Evolutionary conservation across 2,888 invertebrate genomes (phyloP), one percentile per base, ranked within the genome.

Genomic region (Tetranychus truncatus): DNA sequence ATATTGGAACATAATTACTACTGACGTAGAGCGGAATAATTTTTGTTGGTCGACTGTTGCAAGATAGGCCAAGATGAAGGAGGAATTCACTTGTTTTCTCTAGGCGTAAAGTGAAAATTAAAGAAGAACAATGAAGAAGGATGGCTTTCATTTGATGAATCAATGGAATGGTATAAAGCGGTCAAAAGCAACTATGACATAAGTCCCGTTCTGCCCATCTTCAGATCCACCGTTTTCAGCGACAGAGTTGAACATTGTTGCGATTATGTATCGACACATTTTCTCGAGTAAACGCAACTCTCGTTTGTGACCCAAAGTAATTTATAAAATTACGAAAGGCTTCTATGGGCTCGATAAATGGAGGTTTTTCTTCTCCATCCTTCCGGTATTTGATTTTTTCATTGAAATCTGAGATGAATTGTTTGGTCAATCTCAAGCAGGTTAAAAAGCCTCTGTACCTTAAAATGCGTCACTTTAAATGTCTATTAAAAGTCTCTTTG

Each of bases 1-100:
- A 95, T 86, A 84, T 95, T 95, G 77, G 91, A 90, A 83, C 95
- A 95, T 24, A 96, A 84, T 82, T 94, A 95, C 90, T 4, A 92
- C 92, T 44, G 87, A 80, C 88, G 86, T 55, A 95, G 85, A 78
- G 89, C 88, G 80, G 91, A 91, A 72, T 77, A 55, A 44, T 69
- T 46, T n/a, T 65, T 21, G 11, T 66, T 71, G 45, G n/a, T 34
- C 8, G 11, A 65, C 20, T 66, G 72, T 74, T 75, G 86, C 55
- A 93, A 87, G 77, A 95, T 86, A 1, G 88, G 88, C 95, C 95
- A 96, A 1, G 90, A 91, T 79, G 88, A 89, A 21, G 91, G 89
- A 8, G 91, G 85, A 91, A 89, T 81, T 96, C 95, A 24, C 87
- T 82, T 5, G 91, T 88, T 78, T 89, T 88, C 83, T 95, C 95